phyloP scores from a whole-genome alignment of 1,140 invertebrate genomes.

The Bombus turneri region DNA sequence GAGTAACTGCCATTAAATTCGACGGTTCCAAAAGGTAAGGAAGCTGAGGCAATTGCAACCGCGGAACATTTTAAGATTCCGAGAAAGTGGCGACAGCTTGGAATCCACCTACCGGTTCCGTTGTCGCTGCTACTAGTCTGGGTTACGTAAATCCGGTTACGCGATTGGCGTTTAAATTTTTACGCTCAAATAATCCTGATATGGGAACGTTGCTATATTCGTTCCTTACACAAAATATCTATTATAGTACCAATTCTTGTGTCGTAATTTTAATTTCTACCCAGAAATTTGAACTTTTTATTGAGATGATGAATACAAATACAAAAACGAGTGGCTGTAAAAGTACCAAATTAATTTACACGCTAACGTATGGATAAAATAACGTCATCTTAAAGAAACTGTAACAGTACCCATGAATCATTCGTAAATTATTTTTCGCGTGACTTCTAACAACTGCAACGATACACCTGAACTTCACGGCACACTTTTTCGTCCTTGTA shows the following conservation, averaged over 20 bases:
- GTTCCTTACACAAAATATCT: background rate
- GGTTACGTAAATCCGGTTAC: constrained; percentile 50
- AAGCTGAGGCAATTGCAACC: background rate
- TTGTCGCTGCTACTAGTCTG: background rate
- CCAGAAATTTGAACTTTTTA: too few species aligned
- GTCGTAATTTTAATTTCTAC: too few species aligned
- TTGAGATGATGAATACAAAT: too few species aligned
- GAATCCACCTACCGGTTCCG: constrained; percentile 36
- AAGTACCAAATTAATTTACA: too few species aligned
- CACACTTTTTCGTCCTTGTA: background rate
- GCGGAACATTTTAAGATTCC: constrained; percentile 17
- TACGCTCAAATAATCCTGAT: background rate
- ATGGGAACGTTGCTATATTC: background rate
- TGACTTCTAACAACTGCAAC: background rate
- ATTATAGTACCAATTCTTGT: too few species aligned
- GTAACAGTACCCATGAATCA: background rate
- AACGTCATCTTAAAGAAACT: too few species aligned
- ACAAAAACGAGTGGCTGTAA: too few species aligned
- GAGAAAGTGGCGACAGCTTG: constrained; percentile 44
- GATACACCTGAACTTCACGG: background rate
- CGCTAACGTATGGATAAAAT: too few species aligned
- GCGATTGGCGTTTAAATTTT: constrained; percentile 37
- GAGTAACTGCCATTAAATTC: background rate
- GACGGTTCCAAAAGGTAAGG: background rate
- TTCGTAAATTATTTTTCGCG: background rate